A percentile compares a stretch with the other conserved stretches of the same genome.
phyloP scores from a whole-genome alignment of 2,888 invertebrate genomes.

The Trachelus troglodyta region DNA sequence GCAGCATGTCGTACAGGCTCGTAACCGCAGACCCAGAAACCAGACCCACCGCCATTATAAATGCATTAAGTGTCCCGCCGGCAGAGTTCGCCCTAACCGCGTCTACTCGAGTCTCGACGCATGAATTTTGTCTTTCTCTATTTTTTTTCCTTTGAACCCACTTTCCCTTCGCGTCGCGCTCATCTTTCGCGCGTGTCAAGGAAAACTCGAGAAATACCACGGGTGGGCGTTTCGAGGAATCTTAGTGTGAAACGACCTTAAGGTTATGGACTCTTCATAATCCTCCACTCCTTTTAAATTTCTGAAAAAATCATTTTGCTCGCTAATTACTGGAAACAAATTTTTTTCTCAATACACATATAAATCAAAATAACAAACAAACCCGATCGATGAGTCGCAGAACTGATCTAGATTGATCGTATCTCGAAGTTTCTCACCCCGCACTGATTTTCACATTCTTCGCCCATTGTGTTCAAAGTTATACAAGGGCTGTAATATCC shows the following conservation, averaged over 20 bases:
- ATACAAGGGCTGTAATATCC: not conserved
- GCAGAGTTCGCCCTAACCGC: not conserved
- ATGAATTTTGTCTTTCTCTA: not conserved
- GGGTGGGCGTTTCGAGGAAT: not conserved
- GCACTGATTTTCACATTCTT: not conserved
- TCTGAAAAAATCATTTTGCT: not conserved
- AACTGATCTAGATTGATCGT: not conserved
- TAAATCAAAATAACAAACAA: not conserved
- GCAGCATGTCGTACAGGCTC: slow-evolving; percentile 39
- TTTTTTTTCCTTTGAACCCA: not conserved
- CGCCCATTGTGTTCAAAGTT: not conserved
- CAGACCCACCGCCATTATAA: slow-evolving; percentile 58
- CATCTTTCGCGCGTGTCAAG: not conserved
- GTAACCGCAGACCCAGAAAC: slow-evolving; percentile 51
- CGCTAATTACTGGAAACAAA: not conserved
- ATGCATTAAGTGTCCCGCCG: slow-evolving; percentile 55
- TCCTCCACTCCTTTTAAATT: not conserved
- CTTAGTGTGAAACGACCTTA: not conserved
- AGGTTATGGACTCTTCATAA: not conserved
- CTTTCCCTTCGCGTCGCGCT: not conserved
- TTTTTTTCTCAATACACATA: not conserved
- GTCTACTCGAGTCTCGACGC: not conserved
- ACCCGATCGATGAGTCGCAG: not conserved
- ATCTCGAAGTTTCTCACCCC: not conserved
- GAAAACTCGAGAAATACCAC: not conserved